Base-by-base conservation (phyloP, 2,113 vertebrate genomes). In the Phoxinus phoxinus region DNA sequence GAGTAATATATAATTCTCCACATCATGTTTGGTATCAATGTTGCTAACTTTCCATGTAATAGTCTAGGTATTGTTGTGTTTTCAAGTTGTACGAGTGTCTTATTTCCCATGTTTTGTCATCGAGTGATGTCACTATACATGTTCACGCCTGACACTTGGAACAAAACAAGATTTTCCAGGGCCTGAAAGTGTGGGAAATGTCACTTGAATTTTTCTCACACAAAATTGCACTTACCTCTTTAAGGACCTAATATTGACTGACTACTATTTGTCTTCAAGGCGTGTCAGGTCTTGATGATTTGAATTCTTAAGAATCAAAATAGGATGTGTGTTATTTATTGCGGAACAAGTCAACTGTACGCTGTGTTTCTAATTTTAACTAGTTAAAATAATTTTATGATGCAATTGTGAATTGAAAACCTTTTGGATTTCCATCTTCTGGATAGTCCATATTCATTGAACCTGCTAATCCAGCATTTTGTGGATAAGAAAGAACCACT, bases 281-380 rank as follows among this genome's bases (percentile, higher is more conserved):
- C 87, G 77, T 72, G 87, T 77, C 78, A 72, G 71, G 81, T 83
- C 87, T 71, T 83, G 65, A 61, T 2, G 86, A 75, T 19, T 85
- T 69, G 30, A 78, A 37, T 53, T 35, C 27, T 27, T 4, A 32
- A 46, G 61, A 83, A 53, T 53, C 63, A 56, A 25, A 83, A 71
- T 71, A 56, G 25, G 63, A 83, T 15, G 30, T 35, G 25, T n/a
- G 27, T 7, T 56, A n/a, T 71, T 37, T n/a, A 9, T 71, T 19
- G 58, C 13, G 6, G n/a, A 13, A 80, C 44, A 19, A 23, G 15
- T 12, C 3, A 6, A 46, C 37, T 37, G 32, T 65, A 17, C 6
- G 32, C 32, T 37, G 65, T 35, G 30, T 35, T 69, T 37, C 3
- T 37, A 3, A 69, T 21, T 35, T 10, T 21, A 35, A 69, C 19